A percentile compares a stretch with the other conserved stretches of the same genome.
These are phyloP conservation scores for Danio aesculapii DNA, from an alignment of 2,797 vertebrate genomes.

Conservation along the genomic window DNA sequence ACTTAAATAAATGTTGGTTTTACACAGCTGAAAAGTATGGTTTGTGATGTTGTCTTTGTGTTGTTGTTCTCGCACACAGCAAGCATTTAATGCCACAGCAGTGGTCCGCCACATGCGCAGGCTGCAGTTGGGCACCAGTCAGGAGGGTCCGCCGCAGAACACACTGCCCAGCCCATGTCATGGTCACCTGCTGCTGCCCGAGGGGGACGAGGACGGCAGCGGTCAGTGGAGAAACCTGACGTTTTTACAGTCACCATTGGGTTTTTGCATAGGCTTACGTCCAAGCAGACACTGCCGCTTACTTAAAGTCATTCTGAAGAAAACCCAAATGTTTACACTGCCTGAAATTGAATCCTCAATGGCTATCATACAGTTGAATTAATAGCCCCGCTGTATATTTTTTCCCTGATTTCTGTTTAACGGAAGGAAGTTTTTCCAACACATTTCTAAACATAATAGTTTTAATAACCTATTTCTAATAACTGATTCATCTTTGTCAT, in stretches of 20 bases:
- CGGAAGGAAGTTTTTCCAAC: no score
- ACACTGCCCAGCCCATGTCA: slow-evolving; percentile 75
- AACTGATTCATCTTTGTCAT: no score
- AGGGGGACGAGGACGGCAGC: slow-evolving; percentile 69
- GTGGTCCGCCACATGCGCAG: slow-evolving; percentile 96
- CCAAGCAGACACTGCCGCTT: not conserved
- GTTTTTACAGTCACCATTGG: not conserved
- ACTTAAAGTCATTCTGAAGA: not conserved
- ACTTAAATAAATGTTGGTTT: no score
- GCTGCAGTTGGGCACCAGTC: slow-evolving; percentile 91
- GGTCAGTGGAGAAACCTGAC: slow-evolving; percentile 53
- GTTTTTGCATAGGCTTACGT: not conserved
- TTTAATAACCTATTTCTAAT: no score
- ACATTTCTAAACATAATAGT: no score
- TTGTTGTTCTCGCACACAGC: slow-evolving; percentile 74
- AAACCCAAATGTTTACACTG: not conserved
- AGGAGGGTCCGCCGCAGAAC: slow-evolving; percentile 81
- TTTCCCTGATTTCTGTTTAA: no score
- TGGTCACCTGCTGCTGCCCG: slow-evolving; percentile 74
- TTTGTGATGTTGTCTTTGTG: not conserved
- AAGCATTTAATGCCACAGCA: slow-evolving; percentile 98
- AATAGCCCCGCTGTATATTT: no score
- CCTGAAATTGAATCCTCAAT: not conserved
- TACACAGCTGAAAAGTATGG: not conserved
- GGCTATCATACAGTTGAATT: not conserved